These are phyloP conservation scores for Notarius quadriscutis DNA, from an alignment of 2,113 vertebrate genomes.

Conservation along the genomic window DNA sequence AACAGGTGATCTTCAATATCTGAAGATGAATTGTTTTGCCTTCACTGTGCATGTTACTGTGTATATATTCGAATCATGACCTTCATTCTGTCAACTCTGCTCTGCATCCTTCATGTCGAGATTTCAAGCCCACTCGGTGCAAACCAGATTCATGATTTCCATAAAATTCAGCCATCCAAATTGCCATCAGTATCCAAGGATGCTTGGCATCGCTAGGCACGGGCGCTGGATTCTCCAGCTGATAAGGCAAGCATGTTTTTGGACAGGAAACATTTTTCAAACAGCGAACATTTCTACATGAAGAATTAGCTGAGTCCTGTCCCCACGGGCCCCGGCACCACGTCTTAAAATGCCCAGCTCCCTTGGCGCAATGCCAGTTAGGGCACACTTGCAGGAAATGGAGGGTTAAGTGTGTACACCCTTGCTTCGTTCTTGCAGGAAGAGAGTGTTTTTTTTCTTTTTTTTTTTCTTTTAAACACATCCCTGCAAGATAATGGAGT, in stretches of 20 bases:
- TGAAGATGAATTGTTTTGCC: neutral
- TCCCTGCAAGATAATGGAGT: conserved; percentile 69
- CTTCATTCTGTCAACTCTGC: neutral
- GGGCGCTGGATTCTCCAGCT: neutral
- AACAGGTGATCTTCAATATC: neutral
- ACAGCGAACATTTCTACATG: neutral
- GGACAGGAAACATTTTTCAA: neutral
- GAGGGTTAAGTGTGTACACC: conserved; percentile 54
- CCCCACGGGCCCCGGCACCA: neutral
- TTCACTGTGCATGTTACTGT: neutral
- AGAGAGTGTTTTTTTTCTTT: conserved; percentile 59
- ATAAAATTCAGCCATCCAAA: conserved; percentile 16
- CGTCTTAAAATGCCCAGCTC: conserved; percentile 1
- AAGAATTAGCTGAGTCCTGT: neutral
- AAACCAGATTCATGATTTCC: neutral
- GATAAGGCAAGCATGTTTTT: conserved; percentile 4
- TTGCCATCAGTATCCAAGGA: neutral
- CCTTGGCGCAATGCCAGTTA: neutral
- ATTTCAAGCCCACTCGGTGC: too few relatives aligned
- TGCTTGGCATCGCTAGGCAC: neutral
- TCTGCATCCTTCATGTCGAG: too few relatives aligned
- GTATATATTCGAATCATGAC: neutral
- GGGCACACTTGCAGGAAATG: conserved; percentile 49
- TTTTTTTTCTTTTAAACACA: conserved; percentile 55
- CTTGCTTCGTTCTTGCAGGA: conserved; percentile 55